A percentile compares a stretch with the other conserved stretches of the same genome.
Conservation (phyloP, 2,888 invertebrate genomes). For the Eristalis tenax region DNA sequence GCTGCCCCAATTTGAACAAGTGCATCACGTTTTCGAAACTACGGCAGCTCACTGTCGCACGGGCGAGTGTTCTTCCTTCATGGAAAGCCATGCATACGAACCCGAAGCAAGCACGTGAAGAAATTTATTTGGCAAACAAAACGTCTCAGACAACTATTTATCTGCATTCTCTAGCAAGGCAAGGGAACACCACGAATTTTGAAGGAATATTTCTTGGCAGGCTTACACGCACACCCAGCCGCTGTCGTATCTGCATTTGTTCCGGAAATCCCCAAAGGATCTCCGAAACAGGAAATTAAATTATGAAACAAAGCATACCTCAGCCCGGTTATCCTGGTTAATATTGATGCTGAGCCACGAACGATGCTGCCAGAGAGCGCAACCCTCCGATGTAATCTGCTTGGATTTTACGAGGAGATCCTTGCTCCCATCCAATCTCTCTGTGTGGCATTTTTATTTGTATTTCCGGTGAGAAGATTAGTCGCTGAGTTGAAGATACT, state of each 20-base stretch:
- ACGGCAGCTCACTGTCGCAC: not conserved
- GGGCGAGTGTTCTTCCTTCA: not conserved
- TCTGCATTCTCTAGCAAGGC: not conserved
- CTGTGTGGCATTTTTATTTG: slow-evolving; percentile 21
- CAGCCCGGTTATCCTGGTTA: not conserved
- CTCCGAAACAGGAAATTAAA: slow-evolving; percentile 54
- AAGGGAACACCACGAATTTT: not conserved
- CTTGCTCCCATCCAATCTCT: not conserved
- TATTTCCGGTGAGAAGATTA: slow-evolving; percentile 12
- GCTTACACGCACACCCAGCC: not conserved
- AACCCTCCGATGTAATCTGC: not conserved
- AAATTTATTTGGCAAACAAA: not conserved
- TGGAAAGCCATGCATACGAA: not conserved
- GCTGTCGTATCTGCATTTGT: slow-evolving; percentile 28
- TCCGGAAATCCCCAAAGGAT: slow-evolving; percentile 44
- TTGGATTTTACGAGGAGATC: not conserved
- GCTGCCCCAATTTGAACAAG: not conserved
- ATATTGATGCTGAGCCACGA: not conserved
- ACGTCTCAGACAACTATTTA: not conserved
- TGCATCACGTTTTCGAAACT: not conserved
- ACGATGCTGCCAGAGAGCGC: not conserved
- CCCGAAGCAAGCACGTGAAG: not conserved
- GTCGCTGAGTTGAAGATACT: not conserved
- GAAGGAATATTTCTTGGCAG: not conserved
- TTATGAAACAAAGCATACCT: slow-evolving; percentile 34